phyloP scores from a whole-genome alignment of 2,113 vertebrate species.

The Paraplagusia blochii region DNA sequence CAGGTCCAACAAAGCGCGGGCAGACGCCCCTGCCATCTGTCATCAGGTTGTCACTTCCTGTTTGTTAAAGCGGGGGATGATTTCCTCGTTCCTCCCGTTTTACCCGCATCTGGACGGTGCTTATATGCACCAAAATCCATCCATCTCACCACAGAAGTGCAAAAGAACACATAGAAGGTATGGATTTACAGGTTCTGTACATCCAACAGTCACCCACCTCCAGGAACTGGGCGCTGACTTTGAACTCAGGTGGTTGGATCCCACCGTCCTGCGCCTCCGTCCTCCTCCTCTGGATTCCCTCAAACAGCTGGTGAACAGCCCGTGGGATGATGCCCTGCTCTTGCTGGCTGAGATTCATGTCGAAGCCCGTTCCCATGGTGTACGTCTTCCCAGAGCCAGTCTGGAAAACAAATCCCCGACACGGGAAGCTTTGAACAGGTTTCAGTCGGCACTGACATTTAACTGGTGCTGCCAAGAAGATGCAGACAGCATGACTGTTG shows the following conservation, averaged over 20 bases:
- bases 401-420: slow-evolving; percentile 62
- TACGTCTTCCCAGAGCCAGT: slow-evolving; percentile 95
- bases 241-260: slow-evolving; percentile 82
- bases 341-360: slow-evolving; percentile 72
- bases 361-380: slow-evolving; percentile 96
- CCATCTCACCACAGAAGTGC: background rate
- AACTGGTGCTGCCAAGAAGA: no score
- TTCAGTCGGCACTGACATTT: background rate
- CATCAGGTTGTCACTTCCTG: slow-evolving; percentile 58
- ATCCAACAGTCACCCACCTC: slow-evolving; percentile 77
- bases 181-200: background rate
- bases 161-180: slow-evolving; percentile 1
- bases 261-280: slow-evolving; percentile 74
- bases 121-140: slow-evolving; percentile 28
- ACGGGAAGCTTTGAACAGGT: background rate
- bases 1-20: slow-evolving; percentile 49
- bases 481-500: no score
- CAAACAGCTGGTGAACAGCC: slow-evolving; percentile 89
- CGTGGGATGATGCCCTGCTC: slow-evolving; percentile 93
- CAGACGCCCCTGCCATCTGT: slow-evolving; percentile 59
- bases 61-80: slow-evolving; percentile 40
- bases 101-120: slow-evolving; percentile 55
- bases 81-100: slow-evolving; percentile 23
- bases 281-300: slow-evolving; percentile 82
- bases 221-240: slow-evolving; percentile 98